phyloP scores from a whole-genome alignment of 2,888 invertebrate species.

The Podotricha telesiphe region DNA sequence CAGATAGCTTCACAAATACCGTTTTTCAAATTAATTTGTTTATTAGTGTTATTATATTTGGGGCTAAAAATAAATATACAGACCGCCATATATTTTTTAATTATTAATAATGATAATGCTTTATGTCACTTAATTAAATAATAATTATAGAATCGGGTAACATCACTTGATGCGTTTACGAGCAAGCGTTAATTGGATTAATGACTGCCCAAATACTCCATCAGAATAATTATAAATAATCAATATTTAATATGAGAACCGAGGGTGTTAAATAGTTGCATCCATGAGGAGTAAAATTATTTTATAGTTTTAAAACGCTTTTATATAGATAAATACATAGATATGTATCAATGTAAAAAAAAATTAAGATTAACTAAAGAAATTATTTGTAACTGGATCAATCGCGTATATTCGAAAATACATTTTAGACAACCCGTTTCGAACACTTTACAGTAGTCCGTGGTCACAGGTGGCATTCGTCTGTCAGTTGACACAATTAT shows the following conservation, averaged over 20 bases:
- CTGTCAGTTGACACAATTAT: no score
- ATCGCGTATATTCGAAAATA: no score
- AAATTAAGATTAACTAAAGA: no score
- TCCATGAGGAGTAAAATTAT: background rate
- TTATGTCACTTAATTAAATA: conserved; percentile 60
- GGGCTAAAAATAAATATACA: background rate
- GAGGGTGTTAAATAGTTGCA: background rate
- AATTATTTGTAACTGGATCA: no score
- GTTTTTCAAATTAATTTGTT: conserved; percentile 5
- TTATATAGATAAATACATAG: background rate
- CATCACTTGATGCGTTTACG: conserved; percentile 60
- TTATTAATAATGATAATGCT: conserved; percentile 50
- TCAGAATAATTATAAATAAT: conserved; percentile 47
- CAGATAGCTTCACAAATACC: conserved; percentile 34
- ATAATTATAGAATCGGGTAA: conserved; percentile 54
- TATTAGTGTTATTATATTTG: background rate
- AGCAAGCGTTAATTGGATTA: conserved; percentile 58
- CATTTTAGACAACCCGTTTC: no score
- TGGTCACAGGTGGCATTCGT: no score
- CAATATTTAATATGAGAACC: conserved; percentile 39
- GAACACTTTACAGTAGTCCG: no score
- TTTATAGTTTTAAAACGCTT: background rate
- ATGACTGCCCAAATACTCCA: conserved; percentile 49
- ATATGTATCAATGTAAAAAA: no score
- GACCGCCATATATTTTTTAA: conserved; percentile 41